Conservation (phyloP, 2,113 vertebrate genomes). For the Ascaphus truei region DNA sequence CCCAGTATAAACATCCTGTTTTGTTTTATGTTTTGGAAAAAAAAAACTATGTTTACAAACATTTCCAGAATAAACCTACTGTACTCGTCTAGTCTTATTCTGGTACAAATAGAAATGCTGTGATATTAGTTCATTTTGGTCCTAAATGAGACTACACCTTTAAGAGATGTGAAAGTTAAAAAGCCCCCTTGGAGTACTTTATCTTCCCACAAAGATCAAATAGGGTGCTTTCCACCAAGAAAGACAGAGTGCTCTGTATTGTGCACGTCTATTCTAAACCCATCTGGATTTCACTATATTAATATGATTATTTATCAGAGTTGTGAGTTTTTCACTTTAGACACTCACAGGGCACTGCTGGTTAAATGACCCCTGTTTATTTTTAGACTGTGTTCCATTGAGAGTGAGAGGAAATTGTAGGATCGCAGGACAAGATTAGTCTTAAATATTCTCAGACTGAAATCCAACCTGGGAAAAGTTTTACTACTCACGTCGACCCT, state of each 20-base stretch:
- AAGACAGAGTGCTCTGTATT: background rate
- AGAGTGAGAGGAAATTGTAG: slow-evolving; percentile 19
- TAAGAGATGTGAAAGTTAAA: background rate
- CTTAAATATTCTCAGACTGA: slow-evolving; percentile 2
- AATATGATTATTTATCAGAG: slow-evolving; percentile 3
- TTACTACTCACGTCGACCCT: background rate
- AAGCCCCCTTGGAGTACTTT: slow-evolving; percentile 3
- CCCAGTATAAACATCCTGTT: too few species aligned
- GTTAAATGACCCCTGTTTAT: slow-evolving; percentile 19
- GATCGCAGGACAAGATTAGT: slow-evolving; percentile 12
- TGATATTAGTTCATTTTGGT: background rate
- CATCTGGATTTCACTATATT: background rate
- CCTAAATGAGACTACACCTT: background rate
- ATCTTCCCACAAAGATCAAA: slow-evolving; percentile 14
- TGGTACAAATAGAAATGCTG: too few species aligned
- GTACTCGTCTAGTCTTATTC: too few species aligned
- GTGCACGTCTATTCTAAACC: background rate
- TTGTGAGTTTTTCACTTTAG: slow-evolving; percentile 14
- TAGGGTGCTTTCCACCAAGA: background rate
- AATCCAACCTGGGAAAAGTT: slow-evolving; percentile 22
- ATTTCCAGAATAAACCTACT: too few species aligned
- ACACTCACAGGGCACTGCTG: background rate
- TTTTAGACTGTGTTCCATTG: slow-evolving; percentile 13
- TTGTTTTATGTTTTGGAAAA: too few species aligned
- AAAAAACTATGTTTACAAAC: too few species aligned